Evolutionary conservation across 2,888 invertebrate species (phyloP).

Genomic region (Phyllotreta cruciferae): DNA sequence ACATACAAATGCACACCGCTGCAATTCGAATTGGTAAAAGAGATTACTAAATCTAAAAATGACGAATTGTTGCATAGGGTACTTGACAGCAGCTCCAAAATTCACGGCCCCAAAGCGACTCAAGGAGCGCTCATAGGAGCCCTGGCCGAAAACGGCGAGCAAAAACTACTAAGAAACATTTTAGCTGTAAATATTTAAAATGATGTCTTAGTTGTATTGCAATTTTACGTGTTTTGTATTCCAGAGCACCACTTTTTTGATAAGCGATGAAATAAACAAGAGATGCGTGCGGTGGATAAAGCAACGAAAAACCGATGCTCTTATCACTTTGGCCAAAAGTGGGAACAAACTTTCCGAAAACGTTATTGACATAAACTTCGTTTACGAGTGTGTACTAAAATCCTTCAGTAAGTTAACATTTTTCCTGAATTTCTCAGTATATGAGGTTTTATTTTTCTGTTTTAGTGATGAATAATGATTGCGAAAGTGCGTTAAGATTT

Average conservation of each 20-base stretch:
- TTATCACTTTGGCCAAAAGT: slow-evolving; percentile 48
- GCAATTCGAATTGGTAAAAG: slow-evolving; percentile 68
- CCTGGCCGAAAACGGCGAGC: slow-evolving; percentile 64
- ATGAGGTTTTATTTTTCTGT: slow-evolving; percentile 36
- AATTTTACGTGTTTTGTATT: slow-evolving; percentile 44
- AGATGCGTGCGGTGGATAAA: slow-evolving; percentile 53
- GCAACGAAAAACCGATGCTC: slow-evolving; percentile 50
- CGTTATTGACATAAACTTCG: slow-evolving; percentile 55
- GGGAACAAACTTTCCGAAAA: slow-evolving; percentile 43
- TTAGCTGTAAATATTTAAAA: slow-evolving; percentile 55
- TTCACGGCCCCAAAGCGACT: slow-evolving; percentile 60
- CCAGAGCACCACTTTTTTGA: slow-evolving; percentile 56
- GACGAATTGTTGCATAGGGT: slow-evolving; percentile 57
- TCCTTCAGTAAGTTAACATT: slow-evolving; percentile 61
- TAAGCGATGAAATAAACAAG: slow-evolving; percentile 50
- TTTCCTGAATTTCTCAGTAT: background rate
- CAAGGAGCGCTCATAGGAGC: slow-evolving; percentile 63
- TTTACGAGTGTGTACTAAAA: slow-evolving; percentile 63
- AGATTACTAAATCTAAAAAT: slow-evolving; percentile 56
- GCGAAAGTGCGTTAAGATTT: slow-evolving; percentile 58
- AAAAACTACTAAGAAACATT: slow-evolving; percentile 62
- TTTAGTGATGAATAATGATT: slow-evolving; percentile 63
- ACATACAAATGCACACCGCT: slow-evolving; percentile 69
- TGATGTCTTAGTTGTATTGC: background rate
- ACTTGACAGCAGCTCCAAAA: slow-evolving; percentile 52